Evolutionary conservation across 2,797 vertebrate species (phyloP).

Genomic region (Champsocephalus esox): DNA sequence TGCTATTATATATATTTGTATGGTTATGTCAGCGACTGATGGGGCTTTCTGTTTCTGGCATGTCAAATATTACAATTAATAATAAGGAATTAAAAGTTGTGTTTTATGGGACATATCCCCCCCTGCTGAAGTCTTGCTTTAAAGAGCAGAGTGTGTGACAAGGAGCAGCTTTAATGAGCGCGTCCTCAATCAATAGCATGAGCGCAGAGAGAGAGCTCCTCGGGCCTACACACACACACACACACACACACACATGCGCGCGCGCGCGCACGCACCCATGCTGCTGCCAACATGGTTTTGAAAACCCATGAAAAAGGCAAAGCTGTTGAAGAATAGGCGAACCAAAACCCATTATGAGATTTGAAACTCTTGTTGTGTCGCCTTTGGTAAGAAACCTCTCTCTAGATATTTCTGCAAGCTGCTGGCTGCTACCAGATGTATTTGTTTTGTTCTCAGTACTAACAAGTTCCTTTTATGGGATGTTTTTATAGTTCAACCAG

Average conservation of each 20-base stretch:
- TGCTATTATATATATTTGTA: neutral
- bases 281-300: constrained; percentile 64
- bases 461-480: constrained; percentile 7
- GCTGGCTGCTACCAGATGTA: constrained; percentile 15
- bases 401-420: constrained; percentile 42
- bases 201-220: constrained; percentile 17
- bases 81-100: constrained; percentile 21
- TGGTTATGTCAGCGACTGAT: neutral
- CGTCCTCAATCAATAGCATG: constrained; percentile 50
- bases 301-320: constrained; percentile 66
- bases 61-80: constrained; percentile 9
- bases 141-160: constrained; percentile 37
- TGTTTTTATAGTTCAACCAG: constrained; percentile 19
- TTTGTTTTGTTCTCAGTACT: neutral
- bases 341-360: constrained; percentile 75
- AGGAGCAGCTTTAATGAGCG: constrained; percentile 46
- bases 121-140: constrained; percentile 20
- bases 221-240: constrained; percentile 16
- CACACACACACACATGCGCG: neutral
- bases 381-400: constrained; percentile 34
- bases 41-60: constrained; percentile 2
- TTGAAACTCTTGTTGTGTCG: constrained; percentile 62
- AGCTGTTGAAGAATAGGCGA: constrained; percentile 70
- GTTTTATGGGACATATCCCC: constrained; percentile 16
- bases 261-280: neutral